Evolutionary conservation across 2,797 vertebrate genomes (phyloP).

Genomic region (Eupleurogrammus muticus): DNA sequence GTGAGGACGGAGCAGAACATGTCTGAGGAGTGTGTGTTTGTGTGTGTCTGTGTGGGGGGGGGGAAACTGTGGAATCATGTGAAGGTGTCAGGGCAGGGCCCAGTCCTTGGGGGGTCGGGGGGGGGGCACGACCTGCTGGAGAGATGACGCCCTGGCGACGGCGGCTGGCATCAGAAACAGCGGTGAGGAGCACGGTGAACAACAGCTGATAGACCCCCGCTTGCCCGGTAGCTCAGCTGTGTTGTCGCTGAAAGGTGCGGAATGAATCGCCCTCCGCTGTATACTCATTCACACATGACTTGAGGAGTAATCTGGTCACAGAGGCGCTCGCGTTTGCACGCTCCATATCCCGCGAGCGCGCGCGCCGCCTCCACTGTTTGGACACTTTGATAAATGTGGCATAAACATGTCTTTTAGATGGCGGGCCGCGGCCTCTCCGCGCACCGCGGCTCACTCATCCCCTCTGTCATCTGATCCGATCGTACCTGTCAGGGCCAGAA

Average conservation of each 20-base stretch:
- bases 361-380: constrained; percentile 8
- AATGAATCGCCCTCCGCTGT: neutral
- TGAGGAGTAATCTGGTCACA: neutral
- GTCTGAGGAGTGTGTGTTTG: constrained; percentile 44
- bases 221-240: constrained; percentile 23
- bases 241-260: constrained; percentile 13
- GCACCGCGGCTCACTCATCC: constrained; percentile 24
- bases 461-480: constrained; percentile 45
- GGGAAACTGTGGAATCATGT: constrained; percentile 37
- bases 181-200: constrained; percentile 21
- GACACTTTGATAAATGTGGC: constrained; percentile 19
- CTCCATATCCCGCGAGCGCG: neutral
- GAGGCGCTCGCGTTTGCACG: neutral
- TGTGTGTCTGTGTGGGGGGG: too few species aligned
- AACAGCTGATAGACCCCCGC: constrained; percentile 1
- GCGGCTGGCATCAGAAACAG: too few species aligned
- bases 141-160: too few species aligned
- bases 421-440: constrained; percentile 1
- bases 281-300: neutral
- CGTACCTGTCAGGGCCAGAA: constrained; percentile 34
- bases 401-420: constrained; percentile 22
- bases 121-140: too few species aligned
- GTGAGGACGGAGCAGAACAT: constrained; percentile 53
- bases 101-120: too few species aligned
- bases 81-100: constrained; percentile 56